Percentiles rank a stretch among this genome's conserved stretches.
Evolutionary conservation across 2,888 invertebrate species (phyloP).

Genomic region (Heliconius charithonia): DNA sequence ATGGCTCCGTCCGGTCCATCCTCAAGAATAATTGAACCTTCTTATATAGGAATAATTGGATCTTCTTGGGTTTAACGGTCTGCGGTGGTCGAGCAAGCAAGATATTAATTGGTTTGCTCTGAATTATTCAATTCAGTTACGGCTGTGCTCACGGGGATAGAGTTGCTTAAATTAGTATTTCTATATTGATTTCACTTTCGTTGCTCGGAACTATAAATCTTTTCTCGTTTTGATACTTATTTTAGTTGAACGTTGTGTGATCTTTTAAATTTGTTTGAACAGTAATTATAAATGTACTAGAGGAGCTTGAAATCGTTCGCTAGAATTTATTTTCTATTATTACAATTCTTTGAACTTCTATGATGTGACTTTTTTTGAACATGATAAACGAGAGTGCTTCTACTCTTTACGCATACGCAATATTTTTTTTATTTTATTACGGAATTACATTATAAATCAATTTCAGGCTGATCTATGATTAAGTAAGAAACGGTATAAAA

Average conservation of each 20-base stretch:
- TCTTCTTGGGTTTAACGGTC: constrained; percentile 47
- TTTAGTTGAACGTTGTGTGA: not conserved
- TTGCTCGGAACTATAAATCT: constrained; percentile 21
- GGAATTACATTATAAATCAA: no score
- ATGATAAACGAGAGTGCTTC: no score
- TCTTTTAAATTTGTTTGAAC: no score
- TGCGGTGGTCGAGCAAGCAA: constrained; percentile 50
- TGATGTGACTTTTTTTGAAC: no score
- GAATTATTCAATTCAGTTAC: constrained; percentile 51
- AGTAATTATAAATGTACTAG: not conserved
- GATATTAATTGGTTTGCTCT: constrained; percentile 57
- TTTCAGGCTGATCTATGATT: no score
- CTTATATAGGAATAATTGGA: constrained; percentile 32
- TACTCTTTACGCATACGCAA: no score
- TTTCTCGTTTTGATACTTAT: not conserved
- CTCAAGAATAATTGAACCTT: constrained; percentile 55
- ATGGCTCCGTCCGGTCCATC: constrained; percentile 49
- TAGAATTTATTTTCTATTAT: not conserved
- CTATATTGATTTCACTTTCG: constrained; percentile 26
- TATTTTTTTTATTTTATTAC: no score
- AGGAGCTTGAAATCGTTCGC: not conserved
- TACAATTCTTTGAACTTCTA: no score
- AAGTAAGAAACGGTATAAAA: no score
- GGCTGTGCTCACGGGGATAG: constrained; percentile 39
- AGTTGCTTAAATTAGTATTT: constrained; percentile 28